Conservation (phyloP, 2,888 invertebrate species). For the Sycophila texana region DNA sequence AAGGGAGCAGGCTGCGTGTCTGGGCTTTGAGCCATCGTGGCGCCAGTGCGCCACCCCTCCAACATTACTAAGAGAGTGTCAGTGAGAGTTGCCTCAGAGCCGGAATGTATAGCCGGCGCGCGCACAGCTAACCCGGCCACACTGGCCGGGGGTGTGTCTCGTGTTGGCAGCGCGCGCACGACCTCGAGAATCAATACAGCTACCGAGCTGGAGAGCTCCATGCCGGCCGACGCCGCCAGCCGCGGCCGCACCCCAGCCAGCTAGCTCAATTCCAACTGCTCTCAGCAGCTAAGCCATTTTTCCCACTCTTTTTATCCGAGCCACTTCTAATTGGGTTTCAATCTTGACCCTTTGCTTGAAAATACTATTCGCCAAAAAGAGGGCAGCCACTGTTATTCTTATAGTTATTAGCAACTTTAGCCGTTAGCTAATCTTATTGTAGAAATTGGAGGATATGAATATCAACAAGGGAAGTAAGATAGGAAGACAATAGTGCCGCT, state of each 20-base stretch:
- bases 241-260: slow-evolving; percentile 29
- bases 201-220: slow-evolving; percentile 61
- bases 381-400: too few species aligned
- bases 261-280: too few species aligned
- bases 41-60: slow-evolving; percentile 3
- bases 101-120: not conserved
- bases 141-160: slow-evolving; percentile 53
- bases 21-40: slow-evolving; percentile 12
- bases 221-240: slow-evolving; percentile 19
- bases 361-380: too few species aligned
- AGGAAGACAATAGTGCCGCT: too few species aligned
- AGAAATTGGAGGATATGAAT: too few species aligned
- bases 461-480: too few species aligned
- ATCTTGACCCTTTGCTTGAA: too few species aligned
- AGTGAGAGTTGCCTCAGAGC: slow-evolving; percentile 36
- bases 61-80: slow-evolving; percentile 10
- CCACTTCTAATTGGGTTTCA: too few species aligned
- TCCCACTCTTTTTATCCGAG: too few species aligned
- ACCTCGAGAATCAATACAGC: slow-evolving; percentile 74
- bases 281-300: too few species aligned
- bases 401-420: too few species aligned
- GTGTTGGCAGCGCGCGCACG: slow-evolving; percentile 32
- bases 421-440: too few species aligned
- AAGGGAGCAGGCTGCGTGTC: slow-evolving; percentile 42
- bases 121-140: slow-evolving; percentile 42